A percentile compares a stretch with the other conserved stretches of the same genome.
Evolutionary conservation across 2,797 vertebrate genomes (phyloP).

Genomic region (Microctenopoma lineatum): DNA sequence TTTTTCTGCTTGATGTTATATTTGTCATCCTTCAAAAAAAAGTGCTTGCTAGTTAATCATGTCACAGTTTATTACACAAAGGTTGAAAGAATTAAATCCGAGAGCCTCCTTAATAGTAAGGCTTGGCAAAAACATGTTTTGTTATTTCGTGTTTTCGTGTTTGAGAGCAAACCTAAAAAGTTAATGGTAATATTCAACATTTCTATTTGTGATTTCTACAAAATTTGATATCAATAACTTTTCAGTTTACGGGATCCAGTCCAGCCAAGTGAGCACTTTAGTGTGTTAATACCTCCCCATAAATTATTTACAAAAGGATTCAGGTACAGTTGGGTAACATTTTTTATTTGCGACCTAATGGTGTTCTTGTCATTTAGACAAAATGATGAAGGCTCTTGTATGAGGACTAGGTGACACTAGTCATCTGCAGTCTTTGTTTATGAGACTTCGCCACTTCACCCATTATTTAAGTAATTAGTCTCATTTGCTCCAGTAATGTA

Average conservation of each 20-base stretch:
- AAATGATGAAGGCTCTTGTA: background rate
- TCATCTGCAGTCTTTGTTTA: conserved; percentile 55
- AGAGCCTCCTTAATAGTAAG: background rate
- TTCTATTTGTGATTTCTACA: background rate
- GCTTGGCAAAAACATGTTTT: background rate
- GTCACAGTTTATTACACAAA: conserved; percentile 64
- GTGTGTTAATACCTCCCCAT: conserved; percentile 3
- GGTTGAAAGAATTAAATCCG: conserved; percentile 59
- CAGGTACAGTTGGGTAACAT: background rate
- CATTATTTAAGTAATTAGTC: conserved; percentile 70
- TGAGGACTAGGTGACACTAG: conserved; percentile 21
- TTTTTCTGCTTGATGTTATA: conserved; percentile 36
- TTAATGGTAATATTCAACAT: too few species aligned
- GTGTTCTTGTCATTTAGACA: conserved; percentile 17
- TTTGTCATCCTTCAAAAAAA: conserved; percentile 63
- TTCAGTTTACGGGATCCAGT: background rate
- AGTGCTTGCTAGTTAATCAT: conserved; percentile 57
- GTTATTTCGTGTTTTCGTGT: background rate
- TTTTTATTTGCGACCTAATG: conserved; percentile 9
- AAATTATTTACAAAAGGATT: conserved; percentile 26
- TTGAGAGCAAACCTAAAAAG: background rate
- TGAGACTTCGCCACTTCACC: conserved; percentile 53
- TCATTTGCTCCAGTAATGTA: conserved; percentile 66
- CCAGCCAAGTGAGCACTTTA: conserved; percentile 1
- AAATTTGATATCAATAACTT: background rate